phyloP scores from a whole-genome alignment of 1,140 invertebrate genomes.

The Elysia chlorotica region DNA sequence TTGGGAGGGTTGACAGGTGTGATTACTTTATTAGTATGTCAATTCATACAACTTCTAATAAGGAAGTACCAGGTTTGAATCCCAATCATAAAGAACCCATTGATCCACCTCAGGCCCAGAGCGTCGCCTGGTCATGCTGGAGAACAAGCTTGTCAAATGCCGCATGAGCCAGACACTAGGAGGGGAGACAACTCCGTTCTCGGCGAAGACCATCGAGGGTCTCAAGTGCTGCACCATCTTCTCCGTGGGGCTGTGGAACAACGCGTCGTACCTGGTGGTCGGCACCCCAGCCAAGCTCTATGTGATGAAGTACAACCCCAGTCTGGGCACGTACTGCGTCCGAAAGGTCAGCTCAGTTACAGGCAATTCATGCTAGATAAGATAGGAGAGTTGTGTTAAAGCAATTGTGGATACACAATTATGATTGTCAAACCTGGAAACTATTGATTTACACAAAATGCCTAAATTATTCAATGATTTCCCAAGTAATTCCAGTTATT shows the following conservation, averaged over 20 bases:
- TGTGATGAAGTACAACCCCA: conserved; percentile 58
- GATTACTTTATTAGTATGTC: too few relatives aligned
- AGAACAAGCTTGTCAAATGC: conserved; percentile 70
- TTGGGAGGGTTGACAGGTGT: too few relatives aligned
- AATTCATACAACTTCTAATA: too few relatives aligned
- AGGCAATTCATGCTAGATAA: too few relatives aligned
- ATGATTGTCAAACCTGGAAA: too few relatives aligned
- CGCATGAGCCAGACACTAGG: conserved; percentile 64
- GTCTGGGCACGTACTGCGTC: conserved; percentile 49
- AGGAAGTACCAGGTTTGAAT: too few relatives aligned
- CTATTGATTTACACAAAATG: too few relatives aligned
- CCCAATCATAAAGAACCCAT: too few relatives aligned
- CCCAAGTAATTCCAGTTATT: too few relatives aligned
- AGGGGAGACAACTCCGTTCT: conserved; percentile 66
- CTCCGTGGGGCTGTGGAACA: conserved; percentile 61
- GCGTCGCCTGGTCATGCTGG: conserved; percentile 70
- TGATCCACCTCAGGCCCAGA: conserved; percentile 68
- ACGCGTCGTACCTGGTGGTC: conserved; percentile 66
- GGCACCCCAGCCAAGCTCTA: conserved; percentile 71
- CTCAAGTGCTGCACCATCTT: conserved; percentile 71
- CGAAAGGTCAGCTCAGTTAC: conserved; percentile 48
- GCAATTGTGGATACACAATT: too few relatives aligned
- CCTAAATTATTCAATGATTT: too few relatives aligned
- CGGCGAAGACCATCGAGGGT: conserved; percentile 62
- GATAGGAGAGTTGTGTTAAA: too few relatives aligned